These are phyloP conservation scores for Drosophila ficusphila DNA, from an alignment of 1,140 invertebrate genomes.

Conservation along the genomic window DNA sequence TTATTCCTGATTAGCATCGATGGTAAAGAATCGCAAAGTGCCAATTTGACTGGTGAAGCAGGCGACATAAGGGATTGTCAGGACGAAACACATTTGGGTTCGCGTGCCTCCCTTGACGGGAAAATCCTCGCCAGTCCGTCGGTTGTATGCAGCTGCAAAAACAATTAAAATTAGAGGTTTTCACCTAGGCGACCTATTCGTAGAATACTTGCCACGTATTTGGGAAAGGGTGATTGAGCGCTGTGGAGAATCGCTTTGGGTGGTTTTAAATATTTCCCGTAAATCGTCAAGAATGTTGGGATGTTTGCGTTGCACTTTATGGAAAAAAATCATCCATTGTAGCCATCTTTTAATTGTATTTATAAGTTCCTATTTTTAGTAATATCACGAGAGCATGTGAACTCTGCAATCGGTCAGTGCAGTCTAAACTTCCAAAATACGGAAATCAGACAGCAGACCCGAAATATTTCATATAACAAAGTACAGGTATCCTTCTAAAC, in stretches of 20 bases:
- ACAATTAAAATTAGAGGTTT: background rate
- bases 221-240: constrained; percentile 48
- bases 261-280: constrained; percentile 18
- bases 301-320: constrained; percentile 41
- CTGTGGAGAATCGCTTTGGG: constrained; percentile 32
- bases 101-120: constrained; percentile 50
- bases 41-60: constrained; percentile 48
- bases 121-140: constrained; percentile 43
- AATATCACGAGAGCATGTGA: constrained; percentile 4
- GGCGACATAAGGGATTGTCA: constrained; percentile 48
- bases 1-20: constrained; percentile 11
- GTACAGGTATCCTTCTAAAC: background rate
- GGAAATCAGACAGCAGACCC: background rate
- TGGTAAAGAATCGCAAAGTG: constrained; percentile 47
- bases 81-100: constrained; percentile 50
- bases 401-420: constrained; percentile 18
- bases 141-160: constrained; percentile 42
- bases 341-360: constrained; percentile 21
- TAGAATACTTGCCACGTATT: constrained; percentile 54
- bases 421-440: constrained; percentile 24
- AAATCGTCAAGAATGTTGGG: constrained; percentile 37
- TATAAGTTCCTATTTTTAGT: background rate
- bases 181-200: background rate
- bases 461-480: constrained; percentile 8
- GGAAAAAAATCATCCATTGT: constrained; percentile 48